These are phyloP conservation scores for Gallinago paraguaiae DNA, from an alignment of 2,113 vertebrate species.

Conservation along the genomic window DNA sequence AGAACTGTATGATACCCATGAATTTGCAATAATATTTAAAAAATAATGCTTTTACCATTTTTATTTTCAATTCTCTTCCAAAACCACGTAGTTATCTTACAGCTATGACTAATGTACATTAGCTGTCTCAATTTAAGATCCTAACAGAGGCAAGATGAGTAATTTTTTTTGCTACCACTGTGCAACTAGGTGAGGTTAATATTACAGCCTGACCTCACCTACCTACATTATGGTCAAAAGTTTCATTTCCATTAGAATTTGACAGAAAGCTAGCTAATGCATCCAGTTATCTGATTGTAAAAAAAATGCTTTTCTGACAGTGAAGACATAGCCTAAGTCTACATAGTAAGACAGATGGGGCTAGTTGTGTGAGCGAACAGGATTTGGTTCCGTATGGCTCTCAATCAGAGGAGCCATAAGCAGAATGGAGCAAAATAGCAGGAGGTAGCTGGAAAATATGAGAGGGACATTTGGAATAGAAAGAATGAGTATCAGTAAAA, in stretches of 20 bases:
- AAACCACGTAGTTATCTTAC: not conserved
- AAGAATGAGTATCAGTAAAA: conserved; percentile 4
- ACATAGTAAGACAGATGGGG: conserved; percentile 20
- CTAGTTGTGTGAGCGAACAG: not conserved
- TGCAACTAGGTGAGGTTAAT: not conserved
- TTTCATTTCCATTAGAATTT: not conserved
- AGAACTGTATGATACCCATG: not conserved
- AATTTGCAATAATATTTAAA: not conserved
- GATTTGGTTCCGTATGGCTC: conserved; percentile 16
- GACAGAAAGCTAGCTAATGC: not conserved
- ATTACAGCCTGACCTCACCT: not conserved
- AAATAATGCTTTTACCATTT: not conserved
- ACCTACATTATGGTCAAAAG: not conserved
- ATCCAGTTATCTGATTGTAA: not conserved
- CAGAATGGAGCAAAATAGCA: conserved; percentile 42
- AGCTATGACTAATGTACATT: not conserved
- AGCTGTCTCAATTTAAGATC: not conserved
- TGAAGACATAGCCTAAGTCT: not conserved
- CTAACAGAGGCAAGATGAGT: not conserved
- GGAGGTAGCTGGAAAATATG: conserved; percentile 21
- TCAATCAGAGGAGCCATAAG: not conserved
- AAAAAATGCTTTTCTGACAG: not conserved
- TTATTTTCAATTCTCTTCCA: not conserved
- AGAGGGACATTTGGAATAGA: conserved; percentile 9
- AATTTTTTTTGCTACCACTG: not conserved